phyloP scores from a whole-genome alignment of 2,888 invertebrate species.

The Drosophila atroscutellata region DNA sequence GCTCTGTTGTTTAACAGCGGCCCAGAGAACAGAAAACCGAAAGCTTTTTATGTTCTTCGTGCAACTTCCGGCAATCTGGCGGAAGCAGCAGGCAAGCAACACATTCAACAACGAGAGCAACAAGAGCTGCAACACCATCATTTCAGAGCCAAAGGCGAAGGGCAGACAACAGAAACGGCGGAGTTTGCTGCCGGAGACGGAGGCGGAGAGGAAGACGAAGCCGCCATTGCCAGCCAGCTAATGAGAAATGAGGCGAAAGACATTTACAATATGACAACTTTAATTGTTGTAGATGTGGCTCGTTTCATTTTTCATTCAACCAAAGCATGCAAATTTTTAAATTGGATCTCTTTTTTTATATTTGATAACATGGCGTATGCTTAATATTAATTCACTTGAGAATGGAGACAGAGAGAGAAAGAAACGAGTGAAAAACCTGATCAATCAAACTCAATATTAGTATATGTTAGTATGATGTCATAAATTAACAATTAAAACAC shows the following conservation, averaged over 20 bases:
- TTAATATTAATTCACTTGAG: not conserved
- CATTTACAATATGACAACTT: slow-evolving; percentile 17
- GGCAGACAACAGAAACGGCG: slow-evolving; percentile 24
- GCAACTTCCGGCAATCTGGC: slow-evolving; percentile 63
- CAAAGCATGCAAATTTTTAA: slow-evolving; percentile 39
- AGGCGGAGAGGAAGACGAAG: slow-evolving; percentile 15
- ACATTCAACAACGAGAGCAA: slow-evolving; percentile 21
- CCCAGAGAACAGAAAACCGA: slow-evolving; percentile 39
- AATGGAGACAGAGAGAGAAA: not conserved
- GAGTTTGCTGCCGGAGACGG: slow-evolving; percentile 3
- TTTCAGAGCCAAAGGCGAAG: slow-evolving; percentile 23
- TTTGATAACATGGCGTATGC: too few species aligned
- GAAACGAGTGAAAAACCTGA: not conserved
- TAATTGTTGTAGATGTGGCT: slow-evolving; percentile 3
- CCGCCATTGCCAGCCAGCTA: slow-evolving; percentile 30
- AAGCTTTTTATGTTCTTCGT: slow-evolving; percentile 71
- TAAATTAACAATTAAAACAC: not conserved
- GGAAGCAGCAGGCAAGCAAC: slow-evolving; percentile 48
- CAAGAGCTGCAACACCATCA: slow-evolving; percentile 3
- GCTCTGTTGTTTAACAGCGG: slow-evolving; percentile 53
- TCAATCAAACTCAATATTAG: too few species aligned
- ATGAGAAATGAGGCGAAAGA: slow-evolving; percentile 28
- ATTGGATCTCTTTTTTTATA: not conserved
- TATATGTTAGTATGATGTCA: not conserved
- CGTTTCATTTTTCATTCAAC: slow-evolving; percentile 17